Percentiles rank a stretch among this genome's conserved stretches.
phyloP scores from a whole-genome alignment of 2,888 invertebrate species.

The Eristalis intricaria region DNA sequence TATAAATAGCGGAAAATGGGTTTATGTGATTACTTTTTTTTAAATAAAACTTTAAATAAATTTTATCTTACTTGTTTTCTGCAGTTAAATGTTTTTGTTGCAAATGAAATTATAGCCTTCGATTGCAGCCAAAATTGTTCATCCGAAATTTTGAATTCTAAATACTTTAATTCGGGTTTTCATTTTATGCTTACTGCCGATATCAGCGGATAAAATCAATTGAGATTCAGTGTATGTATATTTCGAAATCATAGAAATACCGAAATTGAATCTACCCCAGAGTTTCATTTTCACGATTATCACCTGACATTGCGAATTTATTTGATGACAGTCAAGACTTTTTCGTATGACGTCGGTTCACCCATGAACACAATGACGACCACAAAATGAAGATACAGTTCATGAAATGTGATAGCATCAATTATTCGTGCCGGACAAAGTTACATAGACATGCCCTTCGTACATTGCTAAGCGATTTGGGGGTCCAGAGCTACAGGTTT shows the following conservation, averaged over 20 bases:
- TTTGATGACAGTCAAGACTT: conserved; percentile 33
- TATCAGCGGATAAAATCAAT: conserved; percentile 18
- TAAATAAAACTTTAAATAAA: too few relatives aligned
- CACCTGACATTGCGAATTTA: conserved; percentile 55
- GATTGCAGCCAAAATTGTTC: too few relatives aligned
- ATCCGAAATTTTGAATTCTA: too few relatives aligned
- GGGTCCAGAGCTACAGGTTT: conserved; percentile 43
- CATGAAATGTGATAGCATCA: conserved; percentile 52
- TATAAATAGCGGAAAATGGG: neutral
- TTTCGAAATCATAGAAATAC: conserved; percentile 20
- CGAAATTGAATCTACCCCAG: conserved; percentile 39
- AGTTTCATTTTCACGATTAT: conserved; percentile 40
- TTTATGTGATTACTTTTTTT: too few relatives aligned
- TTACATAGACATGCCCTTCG: conserved; percentile 19
- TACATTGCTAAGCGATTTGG: neutral
- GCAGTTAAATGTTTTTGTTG: too few relatives aligned
- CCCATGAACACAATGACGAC: conserved; percentile 15
- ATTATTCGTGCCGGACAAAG: conserved; percentile 32
- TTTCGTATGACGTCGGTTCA: conserved; percentile 3
- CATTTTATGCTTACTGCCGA: conserved; percentile 22
- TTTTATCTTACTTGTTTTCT: too few relatives aligned
- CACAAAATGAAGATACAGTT: conserved; percentile 47
- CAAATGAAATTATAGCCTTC: too few relatives aligned
- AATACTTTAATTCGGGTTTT: neutral
- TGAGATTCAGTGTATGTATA: conserved; percentile 13